Evolutionary conservation across 1,140 invertebrate genomes (phyloP), one percentile per base, ranked within the genome.

Genomic region (Lineus longissimus): DNA sequence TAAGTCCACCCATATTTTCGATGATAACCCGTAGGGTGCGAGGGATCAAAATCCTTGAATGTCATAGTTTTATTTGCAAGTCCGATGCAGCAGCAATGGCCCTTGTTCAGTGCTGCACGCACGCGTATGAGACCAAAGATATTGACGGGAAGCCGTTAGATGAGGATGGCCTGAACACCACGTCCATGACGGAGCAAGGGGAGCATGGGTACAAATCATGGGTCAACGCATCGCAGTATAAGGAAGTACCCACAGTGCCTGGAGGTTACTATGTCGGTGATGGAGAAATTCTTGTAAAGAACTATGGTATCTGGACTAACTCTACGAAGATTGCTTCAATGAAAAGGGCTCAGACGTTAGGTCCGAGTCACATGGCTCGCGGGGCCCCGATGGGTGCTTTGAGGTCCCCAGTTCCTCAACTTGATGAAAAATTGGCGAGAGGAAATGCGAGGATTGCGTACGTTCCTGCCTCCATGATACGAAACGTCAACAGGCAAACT

Each of bases 21-120:
- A 94, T 94, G 61, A 97, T 99, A 55, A 84, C 98, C 45, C 86
- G 96, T 31, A 65, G 96, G 43, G 97, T 95, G 2, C 92, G 92
- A 9, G 96, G 97, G n/a, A 96, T 98, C 68, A 98, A 98, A 67
- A 81, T 99, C 17, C 85, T 99, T 13, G 97, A 99, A 84, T 99
- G 97, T 85, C 96, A 99, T 83, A 94, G 94, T 29, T 99, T 99
- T 81, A 94, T 99, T 71, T 98, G 95, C 82, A 95, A 95, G 22
- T 67, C 71, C 11, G 64, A 71, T 29, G 65, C 69, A 56, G 76
- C 78, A 45, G 77, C 78, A 17, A 60, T 80, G 61, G 74, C 76
- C 27, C 65, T 81, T 33, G 79, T 81, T 13, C 74, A 75, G 64
- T 64, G 61, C 30, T 74, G 73, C 13, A 74, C 73, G 19, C 65